A percentile compares a stretch with the other conserved stretches of the same genome.
These are phyloP conservation scores for Epinephelus cyanopodus DNA, from an alignment of 2,113 vertebrate genomes.

Conservation along the genomic window DNA sequence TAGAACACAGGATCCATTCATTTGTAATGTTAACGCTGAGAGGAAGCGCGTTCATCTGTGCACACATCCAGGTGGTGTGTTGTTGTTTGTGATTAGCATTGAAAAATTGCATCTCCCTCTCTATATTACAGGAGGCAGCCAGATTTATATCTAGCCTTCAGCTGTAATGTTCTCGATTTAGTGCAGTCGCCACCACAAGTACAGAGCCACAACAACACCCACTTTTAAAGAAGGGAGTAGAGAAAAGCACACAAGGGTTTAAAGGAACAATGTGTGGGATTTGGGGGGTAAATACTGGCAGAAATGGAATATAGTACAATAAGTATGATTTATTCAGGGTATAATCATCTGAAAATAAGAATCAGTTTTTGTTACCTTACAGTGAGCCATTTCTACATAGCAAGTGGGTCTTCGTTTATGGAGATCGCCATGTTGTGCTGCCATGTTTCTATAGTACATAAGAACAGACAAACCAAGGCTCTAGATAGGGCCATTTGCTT, in stretches of 20 bases:
- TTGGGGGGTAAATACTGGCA: not conserved
- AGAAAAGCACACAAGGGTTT: conserved; percentile 1
- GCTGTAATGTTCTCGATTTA: conserved; percentile 72
- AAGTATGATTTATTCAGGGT: too few species aligned
- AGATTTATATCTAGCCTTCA: conserved; percentile 77
- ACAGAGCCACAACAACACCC: conserved; percentile 12
- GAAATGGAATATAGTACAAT: too few species aligned
- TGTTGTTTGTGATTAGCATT: conserved; percentile 64
- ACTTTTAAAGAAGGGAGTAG: not conserved
- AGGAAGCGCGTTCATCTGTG: conserved; percentile 27
- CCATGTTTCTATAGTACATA: too few species aligned
- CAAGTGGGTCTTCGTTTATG: too few species aligned
- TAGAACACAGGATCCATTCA: conserved; percentile 15
- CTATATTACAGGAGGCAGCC: conserved; percentile 61
- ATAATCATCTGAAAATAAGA: too few species aligned
- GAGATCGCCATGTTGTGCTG: too few species aligned
- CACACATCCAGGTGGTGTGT: not conserved
- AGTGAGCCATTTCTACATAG: too few species aligned
- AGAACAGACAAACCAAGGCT: too few species aligned
- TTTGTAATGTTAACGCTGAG: conserved; percentile 22
- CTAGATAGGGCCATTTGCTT: too few species aligned
- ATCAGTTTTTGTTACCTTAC: too few species aligned
- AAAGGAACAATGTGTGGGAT: too few species aligned
- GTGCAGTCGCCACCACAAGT: conserved; percentile 42
- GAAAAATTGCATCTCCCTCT: conserved; percentile 53